phyloP scores from a whole-genome alignment of 2,797 vertebrate species.

The Neosilurus mollespiculum region DNA sequence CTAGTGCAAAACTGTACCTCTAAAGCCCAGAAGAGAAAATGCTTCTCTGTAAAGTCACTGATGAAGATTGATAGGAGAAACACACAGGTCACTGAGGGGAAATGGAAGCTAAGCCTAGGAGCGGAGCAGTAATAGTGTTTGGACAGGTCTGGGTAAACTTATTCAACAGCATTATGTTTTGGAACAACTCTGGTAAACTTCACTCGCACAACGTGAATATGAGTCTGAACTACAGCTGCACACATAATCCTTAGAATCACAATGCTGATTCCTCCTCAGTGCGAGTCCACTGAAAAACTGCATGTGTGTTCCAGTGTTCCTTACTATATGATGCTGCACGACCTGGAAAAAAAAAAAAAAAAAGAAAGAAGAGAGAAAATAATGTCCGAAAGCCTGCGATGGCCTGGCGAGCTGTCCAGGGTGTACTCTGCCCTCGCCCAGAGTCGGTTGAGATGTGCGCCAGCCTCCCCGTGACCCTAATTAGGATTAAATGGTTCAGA shows the following conservation, averaged over 20 bases:
- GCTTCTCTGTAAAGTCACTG: slow-evolving; percentile 18
- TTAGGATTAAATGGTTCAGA: no score
- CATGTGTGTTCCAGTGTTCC: neutral
- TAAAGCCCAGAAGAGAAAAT: slow-evolving; percentile 1
- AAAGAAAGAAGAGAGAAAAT: no score
- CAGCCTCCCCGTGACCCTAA: no score
- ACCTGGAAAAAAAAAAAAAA: no score
- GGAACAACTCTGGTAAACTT: neutral
- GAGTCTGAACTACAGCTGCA: neutral
- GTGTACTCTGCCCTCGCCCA: no score
- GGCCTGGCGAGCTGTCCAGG: no score
- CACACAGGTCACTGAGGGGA: slow-evolving; percentile 27
- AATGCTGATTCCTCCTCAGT: neutral
- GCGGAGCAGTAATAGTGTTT: neutral
- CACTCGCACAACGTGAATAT: neutral
- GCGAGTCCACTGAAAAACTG: neutral
- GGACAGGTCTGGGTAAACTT: neutral
- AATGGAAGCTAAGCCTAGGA: neutral
- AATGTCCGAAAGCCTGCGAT: no score
- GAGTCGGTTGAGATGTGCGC: no score
- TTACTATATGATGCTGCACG: neutral
- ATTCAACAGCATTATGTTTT: neutral
- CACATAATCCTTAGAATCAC: neutral
- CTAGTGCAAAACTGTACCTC: slow-evolving; percentile 38
- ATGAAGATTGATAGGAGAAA: neutral